Evolutionary conservation across 2,888 invertebrate species (phyloP), one percentile per base, ranked within the genome.

Genomic region (Ephialtes manifestator): DNA sequence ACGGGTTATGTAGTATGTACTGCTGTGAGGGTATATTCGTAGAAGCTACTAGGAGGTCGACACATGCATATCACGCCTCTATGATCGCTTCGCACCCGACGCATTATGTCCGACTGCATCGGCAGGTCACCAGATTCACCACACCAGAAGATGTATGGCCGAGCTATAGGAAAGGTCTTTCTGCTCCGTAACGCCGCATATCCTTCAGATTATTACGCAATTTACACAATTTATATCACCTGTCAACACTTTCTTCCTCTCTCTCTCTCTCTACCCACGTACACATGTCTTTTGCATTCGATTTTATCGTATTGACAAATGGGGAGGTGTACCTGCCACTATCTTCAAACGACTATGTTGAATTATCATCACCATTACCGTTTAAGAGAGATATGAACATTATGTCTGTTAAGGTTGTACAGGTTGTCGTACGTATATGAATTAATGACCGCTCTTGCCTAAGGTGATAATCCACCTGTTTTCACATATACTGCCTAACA

Each of bases 291-390:
- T 13, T 71, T 55, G 1, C 63, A 53, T 31, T 28, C 24, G 48
- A 75, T 75, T 31, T 60, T 75, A 75, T 75, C 74, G 60, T 63
- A 48, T 75, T 75, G 63, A 75, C 74, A 48, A 63, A 63, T 63
- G 63, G 13, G 60, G 5, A n/a, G 18, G 20, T 28, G 48, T 35
- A 18, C 31, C 28, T 35, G 11, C 31, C n/a, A 48, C 28, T 63
- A 75, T 35, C 74, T 13, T 48, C 2, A 13, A 60, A 28, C 58
- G 4, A 58, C 24, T 1, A 72, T 24, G 2, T 2, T 31, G 53
- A 55, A 11, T 10, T 55, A 39, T 71, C 35, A 68, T 53, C 18
- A 20, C 8, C 8, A 18, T 18, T 39, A 4, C 31, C 39, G 18
- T 18, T 35, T 39, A 20, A 43, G 65, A 65, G 65, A 65, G 11